Evolutionary conservation across 2,113 vertebrate genomes (phyloP).

Genomic region (Delphinus delphis): DNA sequence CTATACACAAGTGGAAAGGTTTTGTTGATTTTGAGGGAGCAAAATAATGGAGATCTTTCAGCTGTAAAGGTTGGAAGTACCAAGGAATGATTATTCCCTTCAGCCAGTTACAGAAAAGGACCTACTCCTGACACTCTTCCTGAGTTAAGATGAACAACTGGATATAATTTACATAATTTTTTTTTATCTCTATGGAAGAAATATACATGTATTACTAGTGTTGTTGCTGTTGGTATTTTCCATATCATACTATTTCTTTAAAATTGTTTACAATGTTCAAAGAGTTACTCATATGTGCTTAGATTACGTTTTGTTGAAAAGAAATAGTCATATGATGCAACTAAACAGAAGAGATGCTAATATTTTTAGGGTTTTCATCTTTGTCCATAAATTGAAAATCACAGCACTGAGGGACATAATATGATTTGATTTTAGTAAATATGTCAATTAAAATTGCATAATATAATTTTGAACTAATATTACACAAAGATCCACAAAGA

Average conservation of each 20-base stretch:
- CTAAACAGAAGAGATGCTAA: not conserved
- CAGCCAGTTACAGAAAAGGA: not conserved
- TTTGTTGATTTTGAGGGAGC: not conserved
- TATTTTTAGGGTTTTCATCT: not conserved
- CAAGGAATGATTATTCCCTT: not conserved
- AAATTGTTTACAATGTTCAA: not conserved
- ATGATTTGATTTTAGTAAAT: not conserved
- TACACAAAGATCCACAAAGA: not conserved
- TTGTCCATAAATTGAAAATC: slow-evolving; percentile 30
- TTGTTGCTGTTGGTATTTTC: not conserved
- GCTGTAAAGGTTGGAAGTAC: not conserved
- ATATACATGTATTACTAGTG: not conserved
- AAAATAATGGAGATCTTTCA: not conserved
- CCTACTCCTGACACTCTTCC: not conserved
- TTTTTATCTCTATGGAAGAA: not conserved
- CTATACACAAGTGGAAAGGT: not conserved
- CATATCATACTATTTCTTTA: not conserved
- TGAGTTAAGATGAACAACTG: not conserved
- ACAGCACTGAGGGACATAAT: not conserved
- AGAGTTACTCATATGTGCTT: not conserved
- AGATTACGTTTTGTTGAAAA: not conserved
- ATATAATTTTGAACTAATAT: not conserved
- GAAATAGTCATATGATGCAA: not conserved
- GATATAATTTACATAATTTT: not conserved
- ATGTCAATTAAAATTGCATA: not conserved